phyloP scores from a whole-genome alignment of 2,113 vertebrate species.

The Echinops telfairi region DNA sequence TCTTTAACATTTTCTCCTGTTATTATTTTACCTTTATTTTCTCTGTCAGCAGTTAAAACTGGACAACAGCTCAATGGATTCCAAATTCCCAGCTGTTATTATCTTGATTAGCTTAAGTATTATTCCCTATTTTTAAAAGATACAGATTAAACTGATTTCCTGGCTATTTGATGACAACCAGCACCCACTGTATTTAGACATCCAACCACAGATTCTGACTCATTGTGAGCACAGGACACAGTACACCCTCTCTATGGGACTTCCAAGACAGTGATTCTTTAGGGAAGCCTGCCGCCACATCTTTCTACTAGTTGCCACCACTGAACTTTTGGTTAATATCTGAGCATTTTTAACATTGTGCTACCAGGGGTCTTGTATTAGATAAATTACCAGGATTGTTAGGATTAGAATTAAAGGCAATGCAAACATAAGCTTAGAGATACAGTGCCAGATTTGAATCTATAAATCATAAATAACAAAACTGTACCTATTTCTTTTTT shows the following conservation, averaged over 20 bases:
- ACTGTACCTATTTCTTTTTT: no score
- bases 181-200: no score
- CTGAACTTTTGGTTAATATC: no score
- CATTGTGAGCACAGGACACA: no score
- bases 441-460: constrained; percentile 26
- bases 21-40: constrained; percentile 33
- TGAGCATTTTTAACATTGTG: neutral
- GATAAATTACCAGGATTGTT: constrained; percentile 55
- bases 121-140: constrained; percentile 54
- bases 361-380: neutral
- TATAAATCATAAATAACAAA: neutral
- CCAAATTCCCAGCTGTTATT: constrained; percentile 57
- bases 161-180: neutral
- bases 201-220: no score
- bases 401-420: neutral
- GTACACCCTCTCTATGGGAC: no score
- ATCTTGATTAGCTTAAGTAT: constrained; percentile 63
- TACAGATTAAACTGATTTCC: constrained; percentile 67
- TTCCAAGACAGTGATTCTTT: no score
- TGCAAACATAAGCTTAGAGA: neutral
- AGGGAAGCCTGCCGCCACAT: no score
- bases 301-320: no score
- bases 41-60: constrained; percentile 14
- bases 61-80: constrained; percentile 36
- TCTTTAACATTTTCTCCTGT: neutral